phyloP scores from a whole-genome alignment of 2,888 invertebrate genomes.

The Boloria selene region DNA sequence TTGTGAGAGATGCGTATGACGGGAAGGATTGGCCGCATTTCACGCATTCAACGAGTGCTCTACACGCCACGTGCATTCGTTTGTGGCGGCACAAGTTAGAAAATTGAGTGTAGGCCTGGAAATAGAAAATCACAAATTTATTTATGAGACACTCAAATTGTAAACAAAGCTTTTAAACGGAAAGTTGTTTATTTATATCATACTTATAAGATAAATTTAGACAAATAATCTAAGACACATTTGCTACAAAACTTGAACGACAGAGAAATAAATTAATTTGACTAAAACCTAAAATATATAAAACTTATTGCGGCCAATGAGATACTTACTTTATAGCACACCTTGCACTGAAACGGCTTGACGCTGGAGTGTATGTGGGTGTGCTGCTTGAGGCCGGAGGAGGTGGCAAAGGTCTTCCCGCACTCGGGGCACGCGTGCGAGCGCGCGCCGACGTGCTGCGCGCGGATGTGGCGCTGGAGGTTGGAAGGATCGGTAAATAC shows the following conservation, averaged over 20 bases:
- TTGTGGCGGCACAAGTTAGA: constrained; percentile 99
- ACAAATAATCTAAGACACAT: no score
- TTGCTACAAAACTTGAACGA: no score
- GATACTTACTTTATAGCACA: constrained; percentile 92
- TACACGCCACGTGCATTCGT: constrained; percentile 98
- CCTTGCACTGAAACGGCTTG: constrained; percentile 98
- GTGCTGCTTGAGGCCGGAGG: constrained; percentile 99
- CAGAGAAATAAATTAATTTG: no score
- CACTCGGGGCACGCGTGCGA: constrained; percentile 99
- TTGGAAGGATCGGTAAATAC: constrained; percentile 98
- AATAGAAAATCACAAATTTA: constrained; percentile 48
- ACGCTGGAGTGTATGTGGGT: constrained; percentile 99
- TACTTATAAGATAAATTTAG: no score
- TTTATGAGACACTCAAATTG: background rate
- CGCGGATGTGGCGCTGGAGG: constrained; percentile 97
- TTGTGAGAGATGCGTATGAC: constrained; percentile 94
- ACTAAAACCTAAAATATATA: no score
- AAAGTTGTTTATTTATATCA: no score
- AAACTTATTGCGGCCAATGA: background rate
- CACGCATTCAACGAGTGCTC: constrained; percentile 95
- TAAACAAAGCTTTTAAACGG: no score
- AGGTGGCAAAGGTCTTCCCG: constrained; percentile 99
- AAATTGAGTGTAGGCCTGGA: constrained; percentile 98
- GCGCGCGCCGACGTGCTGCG: constrained; percentile 96
- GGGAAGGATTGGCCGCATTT: constrained; percentile 97